Evolutionary conservation across 2,113 vertebrate genomes (phyloP), one percentile per base, ranked within the genome.

Genomic region (Casuarius casuarius): DNA sequence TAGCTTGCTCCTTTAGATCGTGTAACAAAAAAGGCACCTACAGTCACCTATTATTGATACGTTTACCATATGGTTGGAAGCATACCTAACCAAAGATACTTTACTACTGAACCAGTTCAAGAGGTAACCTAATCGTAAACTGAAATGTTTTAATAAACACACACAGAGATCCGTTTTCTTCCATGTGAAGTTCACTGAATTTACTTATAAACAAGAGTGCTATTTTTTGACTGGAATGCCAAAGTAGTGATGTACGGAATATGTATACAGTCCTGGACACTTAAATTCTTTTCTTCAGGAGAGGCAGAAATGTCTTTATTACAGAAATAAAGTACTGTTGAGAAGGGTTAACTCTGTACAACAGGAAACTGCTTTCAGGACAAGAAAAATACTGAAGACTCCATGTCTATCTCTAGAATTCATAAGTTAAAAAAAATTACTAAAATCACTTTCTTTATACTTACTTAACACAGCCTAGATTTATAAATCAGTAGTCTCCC

Each of bases 131-230:
- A 56, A 42, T 77, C 95, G 94, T 92, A 96, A 97, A 84, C 95
- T 92, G 89, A 97, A 96, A 97, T 96, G 96, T 94, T 94, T 89
- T 49, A 68, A 40, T 52, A 66, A 72, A 65, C 46, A 22, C 10
- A 66, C 8, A 91, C 12, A 70, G 31, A 92, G 52, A 82, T 78
- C 25, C 15, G 33, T 72, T 94, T 89, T 12, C 9, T 74, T 87
- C 42, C 38, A 7, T 59, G 23, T 20, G 31, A 70, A 80, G 31
- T 77, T 80, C 29, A 70, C 33, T 63, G 82, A 87, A 88, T 48
- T 67, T 29, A 62, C 23, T 29, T 23, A 73, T 40, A 77, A 80
- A 79, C 20, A 5, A 56, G 15, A 90, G 19, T 2, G 1, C 6
- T 40, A 1, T 11, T 52, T 79, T 88, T 78, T 78, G 2, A 62